These are phyloP conservation scores for Neuroterus valhalla DNA, from an alignment of 1,140 invertebrate species.

Conservation along the genomic window DNA sequence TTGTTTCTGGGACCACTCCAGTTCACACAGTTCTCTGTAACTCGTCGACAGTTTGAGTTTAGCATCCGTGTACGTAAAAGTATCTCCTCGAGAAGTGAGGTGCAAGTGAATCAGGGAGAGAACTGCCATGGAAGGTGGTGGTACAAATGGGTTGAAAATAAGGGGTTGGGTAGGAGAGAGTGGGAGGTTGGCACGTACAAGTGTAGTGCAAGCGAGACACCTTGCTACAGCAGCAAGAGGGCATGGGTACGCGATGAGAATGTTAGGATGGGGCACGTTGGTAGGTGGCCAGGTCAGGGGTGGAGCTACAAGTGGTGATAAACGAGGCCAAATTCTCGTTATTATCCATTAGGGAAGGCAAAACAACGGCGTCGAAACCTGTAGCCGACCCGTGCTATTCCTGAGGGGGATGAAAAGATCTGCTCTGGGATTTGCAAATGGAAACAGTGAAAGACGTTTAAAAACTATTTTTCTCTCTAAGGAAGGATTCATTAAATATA, in stretches of 20 bases:
- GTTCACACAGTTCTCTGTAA: no score
- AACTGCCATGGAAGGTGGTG: slow-evolving; percentile 17
- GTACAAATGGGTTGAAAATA: slow-evolving; percentile 56
- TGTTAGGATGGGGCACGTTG: slow-evolving; percentile 42
- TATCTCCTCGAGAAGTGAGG: background rate
- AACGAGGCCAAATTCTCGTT: slow-evolving; percentile 71
- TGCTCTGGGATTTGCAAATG: slow-evolving; percentile 19
- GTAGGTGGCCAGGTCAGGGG: slow-evolving; percentile 59
- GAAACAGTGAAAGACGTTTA: slow-evolving; percentile 15
- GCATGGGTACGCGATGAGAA: slow-evolving; percentile 25
- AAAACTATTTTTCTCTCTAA: background rate
- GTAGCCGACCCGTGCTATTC: slow-evolving; percentile 43
- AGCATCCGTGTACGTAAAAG: background rate
- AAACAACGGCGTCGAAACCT: slow-evolving; percentile 47
- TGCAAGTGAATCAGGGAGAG: slow-evolving; percentile 16
- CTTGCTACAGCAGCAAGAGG: background rate
- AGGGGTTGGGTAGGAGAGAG: slow-evolving; percentile 40
- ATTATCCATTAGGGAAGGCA: slow-evolving; percentile 66
- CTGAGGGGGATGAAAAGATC: slow-evolving; percentile 33
- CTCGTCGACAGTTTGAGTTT: no score
- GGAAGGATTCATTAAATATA: slow-evolving; percentile 4
- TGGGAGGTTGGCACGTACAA: slow-evolving; percentile 34
- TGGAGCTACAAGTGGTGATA: slow-evolving; percentile 74
- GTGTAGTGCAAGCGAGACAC: slow-evolving; percentile 36
- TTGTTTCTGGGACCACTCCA: no score